Conservation (phyloP, 2,888 invertebrate species). For the Gibbula magus region DNA sequence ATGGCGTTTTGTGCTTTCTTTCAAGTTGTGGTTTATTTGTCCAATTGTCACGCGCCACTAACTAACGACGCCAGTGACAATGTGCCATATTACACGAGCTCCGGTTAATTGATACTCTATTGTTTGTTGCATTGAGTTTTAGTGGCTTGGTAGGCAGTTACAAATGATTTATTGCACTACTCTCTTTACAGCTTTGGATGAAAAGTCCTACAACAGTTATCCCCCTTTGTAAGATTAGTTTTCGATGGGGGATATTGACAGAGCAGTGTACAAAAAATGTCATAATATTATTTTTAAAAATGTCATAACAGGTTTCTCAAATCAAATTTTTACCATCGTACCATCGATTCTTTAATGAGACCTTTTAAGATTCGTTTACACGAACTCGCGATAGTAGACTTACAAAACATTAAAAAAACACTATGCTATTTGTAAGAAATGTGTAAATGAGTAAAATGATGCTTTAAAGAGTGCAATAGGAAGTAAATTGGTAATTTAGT, state of each 20-base stretch:
- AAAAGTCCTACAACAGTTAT: not conserved
- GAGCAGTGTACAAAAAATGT: not conserved
- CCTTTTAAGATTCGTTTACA: no score
- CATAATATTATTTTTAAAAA: not conserved
- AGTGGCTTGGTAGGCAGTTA: slow-evolving; percentile 4
- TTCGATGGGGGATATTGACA: not conserved
- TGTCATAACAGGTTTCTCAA: not conserved
- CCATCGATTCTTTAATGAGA: not conserved
- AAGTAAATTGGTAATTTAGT: no score
- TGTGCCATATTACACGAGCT: not conserved
- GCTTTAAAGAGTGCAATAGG: no score
- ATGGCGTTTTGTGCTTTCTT: not conserved
- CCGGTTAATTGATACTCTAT: slow-evolving; percentile 14
- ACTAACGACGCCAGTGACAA: not conserved
- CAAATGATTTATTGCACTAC: slow-evolving; percentile 13
- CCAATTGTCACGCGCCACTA: slow-evolving; percentile 1
- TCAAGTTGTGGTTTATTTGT: slow-evolving; percentile 11
- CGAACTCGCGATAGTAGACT: no score
- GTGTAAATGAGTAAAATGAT: no score
- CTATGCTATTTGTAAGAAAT: no score
- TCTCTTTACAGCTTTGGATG: not conserved
- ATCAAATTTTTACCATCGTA: not conserved
- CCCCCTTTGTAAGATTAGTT: not conserved
- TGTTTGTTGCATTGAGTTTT: slow-evolving; percentile 18
- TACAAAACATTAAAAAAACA: no score